A percentile compares a stretch with the other conserved stretches of the same genome.
phyloP scores from a whole-genome alignment of 2,113 vertebrate species.

The Vidua macroura region DNA sequence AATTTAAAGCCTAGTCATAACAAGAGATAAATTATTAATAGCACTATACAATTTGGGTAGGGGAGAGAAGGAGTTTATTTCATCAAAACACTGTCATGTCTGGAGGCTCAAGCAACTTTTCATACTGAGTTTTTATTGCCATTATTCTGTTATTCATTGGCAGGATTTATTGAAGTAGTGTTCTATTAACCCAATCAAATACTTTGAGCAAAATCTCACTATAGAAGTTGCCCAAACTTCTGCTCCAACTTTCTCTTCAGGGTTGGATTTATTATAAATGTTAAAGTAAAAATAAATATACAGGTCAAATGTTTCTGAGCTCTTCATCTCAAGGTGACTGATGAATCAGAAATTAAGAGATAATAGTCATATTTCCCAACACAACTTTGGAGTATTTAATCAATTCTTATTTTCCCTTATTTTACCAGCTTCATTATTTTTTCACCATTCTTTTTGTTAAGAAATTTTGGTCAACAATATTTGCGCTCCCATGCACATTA shows the following conservation, averaged over 20 bases:
- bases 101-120: not conserved
- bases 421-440: not conserved
- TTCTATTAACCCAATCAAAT: not conserved
- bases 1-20: not conserved
- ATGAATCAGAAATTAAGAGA: not conserved
- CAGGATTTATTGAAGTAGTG: not conserved
- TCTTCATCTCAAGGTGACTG: not conserved
- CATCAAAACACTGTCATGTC: not conserved
- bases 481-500: not conserved
- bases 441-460: not conserved
- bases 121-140: not conserved
- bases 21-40: conserved; percentile 8
- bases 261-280: not conserved
- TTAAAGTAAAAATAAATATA: not conserved
- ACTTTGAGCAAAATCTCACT: not conserved
- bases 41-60: not conserved
- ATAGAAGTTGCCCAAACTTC: not conserved
- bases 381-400: not conserved
- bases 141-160: not conserved
- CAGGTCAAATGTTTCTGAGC: not conserved
- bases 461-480: not conserved
- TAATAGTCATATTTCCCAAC: not conserved
- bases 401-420: not conserved
- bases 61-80: not conserved
- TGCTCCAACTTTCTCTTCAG: not conserved